Evolutionary conservation across 1,140 invertebrate species (phyloP), one percentile per base, ranked within the genome.

Genomic region (Brachionus manjavacas): DNA sequence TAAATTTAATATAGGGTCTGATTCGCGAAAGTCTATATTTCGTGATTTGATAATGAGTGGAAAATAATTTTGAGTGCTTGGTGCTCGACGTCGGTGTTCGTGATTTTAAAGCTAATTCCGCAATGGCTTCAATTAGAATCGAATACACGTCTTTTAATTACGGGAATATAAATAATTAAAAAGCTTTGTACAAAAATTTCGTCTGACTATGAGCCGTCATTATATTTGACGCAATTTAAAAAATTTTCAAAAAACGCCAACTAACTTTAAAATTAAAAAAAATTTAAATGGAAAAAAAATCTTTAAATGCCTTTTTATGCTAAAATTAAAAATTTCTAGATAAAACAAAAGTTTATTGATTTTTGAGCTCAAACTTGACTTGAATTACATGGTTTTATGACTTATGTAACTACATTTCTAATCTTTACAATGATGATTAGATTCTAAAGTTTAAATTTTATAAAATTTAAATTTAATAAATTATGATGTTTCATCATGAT

Each of bases 381-480:
- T 60, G 16, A 60, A 20, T 60, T 60, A 60, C 16, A 60, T 60
- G 16, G 9, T 60, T 60, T 60, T 60, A 60, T 60, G 52, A 20
- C 16, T 60, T 60, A 20, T 20, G 20, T 60, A 60, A 60, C 16
- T 9, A 60, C 52, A 20, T 16, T 60, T 60, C 8, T 60, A 60
- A 60, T 60, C 52, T 60, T 23, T 12, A 12, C 14, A 60, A 60
- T 60, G 16, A 60, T 23, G 52, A 60, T 60, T 20, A 60, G 52
- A 60, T 60, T 60, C 16, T 60, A 60, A 60, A 60, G 52, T 60
- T 60, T 60, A 60, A 60, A 60, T 60, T 60, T 60, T 60, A n/a
- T n/a, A 20, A 60, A 60, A 60, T 8, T 60, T 20, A 60, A 20
- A 60, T 60, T 60, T 20, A 60, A 60, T 60, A 60, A 60, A 60